Evolutionary conservation across 2,113 vertebrate species (phyloP).

Genomic region (Hipposideros armiger): DNA sequence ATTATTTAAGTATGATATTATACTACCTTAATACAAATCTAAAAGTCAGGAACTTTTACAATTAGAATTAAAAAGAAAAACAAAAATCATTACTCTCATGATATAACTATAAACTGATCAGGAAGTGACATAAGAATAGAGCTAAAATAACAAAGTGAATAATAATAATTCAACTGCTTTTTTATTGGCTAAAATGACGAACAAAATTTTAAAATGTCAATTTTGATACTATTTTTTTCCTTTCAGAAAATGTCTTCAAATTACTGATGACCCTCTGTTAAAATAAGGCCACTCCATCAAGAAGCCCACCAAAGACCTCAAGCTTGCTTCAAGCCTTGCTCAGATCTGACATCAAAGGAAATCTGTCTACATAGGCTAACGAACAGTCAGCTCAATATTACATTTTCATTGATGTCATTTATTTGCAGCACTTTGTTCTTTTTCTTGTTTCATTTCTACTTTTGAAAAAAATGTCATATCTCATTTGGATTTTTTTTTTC

Average conservation of each 20-base stretch:
- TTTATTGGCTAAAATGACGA: not conserved
- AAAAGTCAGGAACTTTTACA: conserved; percentile 23
- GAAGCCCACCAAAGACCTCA: not conserved
- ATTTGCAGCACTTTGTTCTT: not conserved
- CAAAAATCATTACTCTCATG: not conserved
- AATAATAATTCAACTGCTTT: not conserved
- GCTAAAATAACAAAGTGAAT: not conserved
- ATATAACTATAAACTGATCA: not conserved
- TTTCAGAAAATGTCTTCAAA: conserved; percentile 20
- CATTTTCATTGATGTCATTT: not conserved
- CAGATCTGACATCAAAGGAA: not conserved
- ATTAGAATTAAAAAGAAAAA: conserved; percentile 44
- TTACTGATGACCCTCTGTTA: not conserved
- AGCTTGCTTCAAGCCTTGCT: not conserved
- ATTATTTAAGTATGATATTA: not conserved
- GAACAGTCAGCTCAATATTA: not conserved
- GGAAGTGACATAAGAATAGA: not conserved
- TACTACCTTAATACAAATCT: conserved; percentile 39
- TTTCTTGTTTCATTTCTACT: not conserved
- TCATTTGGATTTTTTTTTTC: not conserved
- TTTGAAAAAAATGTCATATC: not conserved
- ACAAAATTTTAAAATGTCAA: conserved; percentile 6
- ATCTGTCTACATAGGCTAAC: not conserved
- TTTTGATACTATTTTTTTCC: not conserved
- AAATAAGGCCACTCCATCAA: not conserved